Evolutionary conservation across 2,113 vertebrate genomes (phyloP).

Genomic region (Protobothrops mucrosquamatus): DNA sequence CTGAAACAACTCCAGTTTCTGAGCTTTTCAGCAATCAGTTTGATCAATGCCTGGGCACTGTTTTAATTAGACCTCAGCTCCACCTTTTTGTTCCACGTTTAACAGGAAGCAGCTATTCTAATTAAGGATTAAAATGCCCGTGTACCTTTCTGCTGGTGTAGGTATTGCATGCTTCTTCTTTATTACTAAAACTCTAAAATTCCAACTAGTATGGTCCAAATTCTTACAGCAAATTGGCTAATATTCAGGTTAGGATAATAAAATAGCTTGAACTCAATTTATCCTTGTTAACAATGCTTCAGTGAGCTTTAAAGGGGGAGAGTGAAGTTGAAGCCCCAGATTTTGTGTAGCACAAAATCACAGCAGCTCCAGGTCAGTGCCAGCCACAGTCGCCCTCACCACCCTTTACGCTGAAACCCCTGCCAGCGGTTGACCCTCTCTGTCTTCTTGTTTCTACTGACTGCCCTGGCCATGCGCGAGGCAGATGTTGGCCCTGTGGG

Average conservation of each 20-base stretch:
- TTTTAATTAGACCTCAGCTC: slow-evolving; percentile 47
- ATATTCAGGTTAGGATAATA: background rate
- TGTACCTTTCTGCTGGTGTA: slow-evolving; percentile 45
- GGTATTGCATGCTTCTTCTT: background rate
- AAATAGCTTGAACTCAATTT: background rate
- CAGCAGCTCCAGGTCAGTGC: background rate
- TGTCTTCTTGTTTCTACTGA: background rate
- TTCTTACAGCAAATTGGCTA: background rate
- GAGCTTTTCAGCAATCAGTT: slow-evolving; percentile 16
- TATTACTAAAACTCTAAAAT: slow-evolving; percentile 23
- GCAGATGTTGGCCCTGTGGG: background rate
- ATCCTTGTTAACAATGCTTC: background rate
- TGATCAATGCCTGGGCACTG: slow-evolving; percentile 45
- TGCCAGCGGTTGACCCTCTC: background rate
- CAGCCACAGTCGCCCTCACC: background rate
- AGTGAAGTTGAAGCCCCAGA: background rate
- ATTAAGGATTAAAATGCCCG: slow-evolving; percentile 41
- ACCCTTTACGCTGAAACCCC: background rate
- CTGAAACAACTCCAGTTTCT: slow-evolving; percentile 19
- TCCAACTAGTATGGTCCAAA: slow-evolving; percentile 26
- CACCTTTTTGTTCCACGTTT: slow-evolving; percentile 39
- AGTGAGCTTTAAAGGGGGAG: background rate
- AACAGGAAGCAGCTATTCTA: slow-evolving; percentile 34
- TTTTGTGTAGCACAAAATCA: background rate
- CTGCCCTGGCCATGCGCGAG: background rate